Conservation (phyloP, 1,140 invertebrate species). For the Bursaphelenchus mucronatus region DNA sequence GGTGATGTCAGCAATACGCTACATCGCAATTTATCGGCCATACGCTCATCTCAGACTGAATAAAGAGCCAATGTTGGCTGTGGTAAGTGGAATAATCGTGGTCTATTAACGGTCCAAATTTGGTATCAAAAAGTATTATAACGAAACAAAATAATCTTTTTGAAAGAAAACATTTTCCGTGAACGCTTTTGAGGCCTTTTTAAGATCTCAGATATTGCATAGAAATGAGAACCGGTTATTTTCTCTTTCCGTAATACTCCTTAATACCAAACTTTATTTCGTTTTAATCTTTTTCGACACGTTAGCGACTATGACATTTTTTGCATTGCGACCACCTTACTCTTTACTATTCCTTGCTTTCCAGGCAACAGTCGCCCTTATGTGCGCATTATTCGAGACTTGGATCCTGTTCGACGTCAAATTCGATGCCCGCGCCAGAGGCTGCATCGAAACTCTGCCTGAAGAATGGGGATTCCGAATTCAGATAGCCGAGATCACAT, state of each 20-base stretch:
- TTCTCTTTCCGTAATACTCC: no score
- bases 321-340: no score
- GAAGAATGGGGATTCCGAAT: slow-evolving; percentile 30
- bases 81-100: slow-evolving; percentile 16
- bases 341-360: not conserved
- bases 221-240: no score
- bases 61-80: slow-evolving; percentile 35
- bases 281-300: not conserved
- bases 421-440: slow-evolving; percentile 27
- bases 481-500: slow-evolving; percentile 51
- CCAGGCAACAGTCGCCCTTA: slow-evolving; percentile 23
- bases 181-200: no score
- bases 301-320: slow-evolving; percentile 8
- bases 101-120: not conserved
- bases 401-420: slow-evolving; percentile 56
- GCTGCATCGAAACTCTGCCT: slow-evolving; percentile 41
- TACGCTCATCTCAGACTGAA: slow-evolving; percentile 40
- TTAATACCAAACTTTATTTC: slow-evolving; percentile 1
- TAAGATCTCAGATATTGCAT: no score
- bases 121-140: slow-evolving; percentile 3
- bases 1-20: slow-evolving; percentile 34
- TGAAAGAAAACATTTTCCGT: not conserved
- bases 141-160: not conserved
- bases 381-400: slow-evolving; percentile 32
- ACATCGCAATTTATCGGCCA: slow-evolving; percentile 37